A percentile compares a stretch with the other conserved stretches of the same genome.
Evolutionary conservation across 2,888 invertebrate genomes (phyloP).

Genomic region (Nomada fabriciana): DNA sequence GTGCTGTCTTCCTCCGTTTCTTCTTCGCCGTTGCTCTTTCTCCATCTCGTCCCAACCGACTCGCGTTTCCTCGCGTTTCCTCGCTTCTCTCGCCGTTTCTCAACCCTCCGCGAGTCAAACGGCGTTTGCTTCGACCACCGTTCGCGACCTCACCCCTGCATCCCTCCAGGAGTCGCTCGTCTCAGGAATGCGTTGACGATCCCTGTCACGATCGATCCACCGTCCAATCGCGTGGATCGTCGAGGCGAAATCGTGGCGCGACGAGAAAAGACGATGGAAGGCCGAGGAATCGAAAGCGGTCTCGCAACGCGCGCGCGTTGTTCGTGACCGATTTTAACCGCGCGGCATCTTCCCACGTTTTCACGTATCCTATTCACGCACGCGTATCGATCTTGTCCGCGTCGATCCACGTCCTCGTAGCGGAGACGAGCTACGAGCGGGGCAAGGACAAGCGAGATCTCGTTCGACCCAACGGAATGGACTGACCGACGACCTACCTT

Average conservation of each 20-base stretch:
- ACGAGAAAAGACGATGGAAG: not conserved
- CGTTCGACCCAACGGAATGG: slow-evolving; percentile 65
- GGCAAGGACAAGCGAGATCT: slow-evolving; percentile 67
- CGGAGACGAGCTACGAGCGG: slow-evolving; percentile 44
- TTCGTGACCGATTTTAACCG: slow-evolving; percentile 72
- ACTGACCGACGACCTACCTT: slow-evolving; percentile 74
- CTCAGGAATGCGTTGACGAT: slow-evolving; percentile 9
- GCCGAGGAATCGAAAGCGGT: not conserved
- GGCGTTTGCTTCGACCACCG: slow-evolving; percentile 5
- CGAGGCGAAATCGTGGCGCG: not conserved
- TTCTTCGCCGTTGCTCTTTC: slow-evolving; percentile 26
- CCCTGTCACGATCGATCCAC: not conserved
- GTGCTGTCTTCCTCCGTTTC: slow-evolving; percentile 7
- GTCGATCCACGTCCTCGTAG: slow-evolving; percentile 62
- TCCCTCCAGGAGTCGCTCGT: slow-evolving; percentile 11
- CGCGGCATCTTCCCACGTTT: slow-evolving; percentile 79
- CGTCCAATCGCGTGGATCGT: not conserved
- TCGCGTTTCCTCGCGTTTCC: slow-evolving; percentile 13
- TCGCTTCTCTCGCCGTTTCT: no score
- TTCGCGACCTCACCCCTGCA: slow-evolving; percentile 22
- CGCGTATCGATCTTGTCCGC: slow-evolving; percentile 59
- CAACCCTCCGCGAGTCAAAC: slow-evolving; percentile 24
- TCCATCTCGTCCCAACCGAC: not conserved
- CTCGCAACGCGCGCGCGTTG: slow-evolving; percentile 8
- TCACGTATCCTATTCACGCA: slow-evolving; percentile 59